Conservation (phyloP, 2,888 invertebrate species). For the Busseola fusca region DNA sequence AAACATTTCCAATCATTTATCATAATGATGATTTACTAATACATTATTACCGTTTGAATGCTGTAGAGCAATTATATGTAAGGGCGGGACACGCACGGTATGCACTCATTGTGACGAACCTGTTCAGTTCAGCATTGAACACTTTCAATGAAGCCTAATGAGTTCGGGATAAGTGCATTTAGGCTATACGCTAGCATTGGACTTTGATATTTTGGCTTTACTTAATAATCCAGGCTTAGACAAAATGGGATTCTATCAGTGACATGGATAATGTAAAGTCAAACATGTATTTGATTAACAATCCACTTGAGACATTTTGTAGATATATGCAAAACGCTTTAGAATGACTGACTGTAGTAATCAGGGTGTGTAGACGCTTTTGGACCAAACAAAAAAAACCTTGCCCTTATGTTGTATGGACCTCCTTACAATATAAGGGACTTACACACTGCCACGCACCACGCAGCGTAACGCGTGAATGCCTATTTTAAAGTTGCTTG, state of each 20-base stretch:
- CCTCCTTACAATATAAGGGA: not conserved
- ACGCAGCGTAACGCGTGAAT: too few relatives aligned
- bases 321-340: not conserved
- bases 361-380: too few relatives aligned
- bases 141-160: constrained; percentile 71
- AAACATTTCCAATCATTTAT: constrained; percentile 15
- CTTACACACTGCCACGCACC: too few relatives aligned
- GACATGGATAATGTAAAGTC: not conserved
- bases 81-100: constrained; percentile 46
- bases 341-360: not conserved
- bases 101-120: constrained; percentile 76
- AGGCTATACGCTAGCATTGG: not conserved
- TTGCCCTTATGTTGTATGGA: too few relatives aligned
- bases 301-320: not conserved
- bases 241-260: not conserved
- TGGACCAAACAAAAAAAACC: not conserved
- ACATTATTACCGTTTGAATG: constrained; percentile 34
- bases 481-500: too few relatives aligned
- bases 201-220: not conserved
- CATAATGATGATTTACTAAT: constrained; percentile 25
- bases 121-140: constrained; percentile 65
- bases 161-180: constrained; percentile 61
- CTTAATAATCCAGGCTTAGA: not conserved
- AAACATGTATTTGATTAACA: not conserved
- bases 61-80: constrained; percentile 51